phyloP scores from a whole-genome alignment of 2,888 invertebrate species.

The Mythimna lalbum region DNA sequence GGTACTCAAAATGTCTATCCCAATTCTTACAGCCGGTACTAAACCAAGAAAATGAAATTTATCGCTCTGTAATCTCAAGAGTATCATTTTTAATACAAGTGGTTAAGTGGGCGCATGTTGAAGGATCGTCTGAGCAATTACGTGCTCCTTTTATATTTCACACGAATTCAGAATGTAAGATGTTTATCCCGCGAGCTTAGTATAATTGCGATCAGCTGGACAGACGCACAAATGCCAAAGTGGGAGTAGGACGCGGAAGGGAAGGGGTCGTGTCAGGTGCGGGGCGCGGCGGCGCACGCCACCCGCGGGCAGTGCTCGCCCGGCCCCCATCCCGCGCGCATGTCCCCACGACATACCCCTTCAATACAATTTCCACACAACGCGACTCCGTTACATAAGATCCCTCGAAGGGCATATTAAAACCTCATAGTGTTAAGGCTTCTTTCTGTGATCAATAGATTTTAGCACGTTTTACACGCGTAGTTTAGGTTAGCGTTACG shows the following conservation, averaged over 20 bases:
- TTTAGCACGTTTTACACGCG: slow-evolving; percentile 88
- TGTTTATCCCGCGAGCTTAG: slow-evolving; percentile 52
- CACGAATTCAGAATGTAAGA: slow-evolving; percentile 25
- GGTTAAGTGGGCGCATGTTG: slow-evolving; percentile 17
- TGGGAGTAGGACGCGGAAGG: slow-evolving; percentile 54
- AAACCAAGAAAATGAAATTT: slow-evolving; percentile 46
- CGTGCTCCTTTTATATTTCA: slow-evolving; percentile 31
- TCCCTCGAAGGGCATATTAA: slow-evolving; percentile 76
- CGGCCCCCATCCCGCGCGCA: slow-evolving; percentile 85
- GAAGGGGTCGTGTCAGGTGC: slow-evolving; percentile 55
- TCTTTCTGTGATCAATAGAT: slow-evolving; percentile 88
- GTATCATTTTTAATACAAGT: slow-evolving; percentile 40
- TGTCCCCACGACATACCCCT: slow-evolving; percentile 80
- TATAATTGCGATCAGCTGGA: slow-evolving; percentile 68
- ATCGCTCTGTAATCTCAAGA: slow-evolving; percentile 42
- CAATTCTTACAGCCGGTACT: slow-evolving; percentile 33
- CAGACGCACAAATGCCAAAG: slow-evolving; percentile 72
- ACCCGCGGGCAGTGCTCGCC: slow-evolving; percentile 84
- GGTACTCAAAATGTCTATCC: slow-evolving; percentile 26
- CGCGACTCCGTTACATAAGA: slow-evolving; percentile 88
- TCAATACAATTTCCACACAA: slow-evolving; percentile 79
- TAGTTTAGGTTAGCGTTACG: slow-evolving; percentile 87
- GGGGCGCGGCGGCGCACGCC: slow-evolving; percentile 68
- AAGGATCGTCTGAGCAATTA: slow-evolving; percentile 13
- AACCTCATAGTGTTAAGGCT: slow-evolving; percentile 87